Conservation (phyloP, 2,797 vertebrate species). For the Clarias pachynema region DNA sequence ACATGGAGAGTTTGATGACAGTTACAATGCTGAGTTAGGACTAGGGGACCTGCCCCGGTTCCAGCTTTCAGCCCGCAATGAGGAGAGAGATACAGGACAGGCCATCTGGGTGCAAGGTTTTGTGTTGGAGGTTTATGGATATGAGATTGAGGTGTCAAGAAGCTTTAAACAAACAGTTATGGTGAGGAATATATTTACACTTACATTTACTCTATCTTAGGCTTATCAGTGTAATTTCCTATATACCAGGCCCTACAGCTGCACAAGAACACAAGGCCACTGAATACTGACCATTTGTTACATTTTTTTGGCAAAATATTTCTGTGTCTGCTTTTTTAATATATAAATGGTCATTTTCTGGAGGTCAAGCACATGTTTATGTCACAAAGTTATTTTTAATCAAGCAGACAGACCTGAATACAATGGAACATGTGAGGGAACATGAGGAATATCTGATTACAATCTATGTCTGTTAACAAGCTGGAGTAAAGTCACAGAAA, state of each 20-base stretch:
- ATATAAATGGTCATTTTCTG: conserved; percentile 42
- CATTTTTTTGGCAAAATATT: conserved; percentile 16
- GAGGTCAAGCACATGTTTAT: conserved; percentile 66
- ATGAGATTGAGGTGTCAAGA: conserved; percentile 87
- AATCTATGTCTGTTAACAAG: conserved; percentile 76
- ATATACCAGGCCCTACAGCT: conserved; percentile 25
- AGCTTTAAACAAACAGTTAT: conserved; percentile 93
- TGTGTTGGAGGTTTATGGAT: conserved; percentile 86
- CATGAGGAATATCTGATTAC: conserved; percentile 75
- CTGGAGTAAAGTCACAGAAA: conserved; percentile 73
- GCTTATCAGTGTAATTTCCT: conserved; percentile 1
- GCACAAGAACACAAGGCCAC: conserved; percentile 21
- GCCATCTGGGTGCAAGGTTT: conserved; percentile 95
- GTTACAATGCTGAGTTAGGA: conserved; percentile 37
- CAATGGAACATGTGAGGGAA: conserved; percentile 72
- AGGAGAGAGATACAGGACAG: conserved; percentile 93
- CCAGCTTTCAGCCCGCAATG: conserved; percentile 83
- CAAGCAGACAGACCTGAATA: conserved; percentile 64
- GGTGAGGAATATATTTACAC: conserved; percentile 75
- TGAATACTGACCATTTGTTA: not conserved
- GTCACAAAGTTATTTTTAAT: conserved; percentile 73
- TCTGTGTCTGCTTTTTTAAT: conserved; percentile 43
- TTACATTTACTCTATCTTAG: not conserved
- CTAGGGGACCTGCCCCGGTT: conserved; percentile 76
- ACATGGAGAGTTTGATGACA: conserved; percentile 28